A percentile compares a stretch with the other conserved stretches of the same genome.
These are phyloP conservation scores for Hemiscyllium ocellatum DNA, from an alignment of 2,113 vertebrate species.

Conservation along the genomic window DNA sequence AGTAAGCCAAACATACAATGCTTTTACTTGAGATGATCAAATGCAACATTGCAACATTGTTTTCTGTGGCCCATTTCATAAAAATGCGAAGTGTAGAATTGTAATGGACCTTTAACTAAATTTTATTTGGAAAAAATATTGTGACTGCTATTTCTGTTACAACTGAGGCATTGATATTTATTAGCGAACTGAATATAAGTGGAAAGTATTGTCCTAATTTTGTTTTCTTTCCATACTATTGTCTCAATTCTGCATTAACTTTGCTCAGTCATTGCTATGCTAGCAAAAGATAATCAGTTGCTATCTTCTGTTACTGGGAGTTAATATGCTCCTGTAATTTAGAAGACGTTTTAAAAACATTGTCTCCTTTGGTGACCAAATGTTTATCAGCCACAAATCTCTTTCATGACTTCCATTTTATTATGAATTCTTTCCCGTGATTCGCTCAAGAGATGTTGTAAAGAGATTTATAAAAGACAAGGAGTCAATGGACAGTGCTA, in stretches of 20 bases:
- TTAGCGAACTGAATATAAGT: background rate
- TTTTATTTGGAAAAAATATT: background rate
- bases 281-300: background rate
- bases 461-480: background rate
- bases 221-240: background rate
- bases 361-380: background rate
- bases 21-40: background rate
- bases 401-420: background rate
- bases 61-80: background rate
- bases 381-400: background rate
- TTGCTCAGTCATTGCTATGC: background rate
- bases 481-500: background rate
- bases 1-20: background rate
- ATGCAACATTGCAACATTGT: background rate
- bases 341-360: background rate
- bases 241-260: background rate
- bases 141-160: background rate
- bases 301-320: background rate
- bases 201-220: background rate
- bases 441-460: background rate
- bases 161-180: background rate
- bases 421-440: background rate
- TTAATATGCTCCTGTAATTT: background rate
- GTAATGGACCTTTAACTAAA: background rate
- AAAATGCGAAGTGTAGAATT: background rate